Base-by-base conservation (phyloP, 1,140 invertebrate genomes). In the Pachypsylla venusta region DNA sequence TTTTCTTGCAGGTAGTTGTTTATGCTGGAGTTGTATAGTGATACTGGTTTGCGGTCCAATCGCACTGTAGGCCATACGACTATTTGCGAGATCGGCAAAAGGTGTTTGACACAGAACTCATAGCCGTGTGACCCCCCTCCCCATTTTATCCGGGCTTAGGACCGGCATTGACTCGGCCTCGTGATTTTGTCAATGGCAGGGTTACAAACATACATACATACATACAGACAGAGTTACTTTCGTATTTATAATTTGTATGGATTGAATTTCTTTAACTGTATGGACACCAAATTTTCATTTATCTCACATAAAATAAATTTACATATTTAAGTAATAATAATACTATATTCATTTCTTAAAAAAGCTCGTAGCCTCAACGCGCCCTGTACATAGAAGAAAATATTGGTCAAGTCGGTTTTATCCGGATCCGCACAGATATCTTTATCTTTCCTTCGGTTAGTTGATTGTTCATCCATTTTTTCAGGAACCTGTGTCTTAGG, bases 131-230 rank as follows among this genome's bases (percentile, higher is more conserved):
- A 10, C 42, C 42, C 42, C 7, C 42, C 42, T 22, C 22, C 42
- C 16, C 22, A n/a, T 48, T 48, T 48, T 48, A 48, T 48, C 42
- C 42, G 42, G 42, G 42, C 42, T 48, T 19, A n/a, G 42, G 42
- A 48, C 42, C 42, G 42, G 42, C 42, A 48, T 48, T 48, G 42
- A 48, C 16, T n/a, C n/a, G 42, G n/a, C n/a, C 5, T n/a, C 16
- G 16, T n/a, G 42, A 19, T n/a, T 48, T 10, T 48, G 16, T 48
- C 42, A 48, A 48, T 19, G 42, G 42, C 42, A 48, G 42, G 22
- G 16, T 48, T 10, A 10, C 30, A 35, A 35, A 10, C 10, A 10
- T 12, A 35, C 30, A 10, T 16, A 35, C 30, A 35, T 35, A 35
- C 30, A 35, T 16, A 35, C 30, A 35, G 10, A 35, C 16, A 35